Evolutionary conservation across 1,140 invertebrate genomes (phyloP).

Genomic region (Aphaenogaster floridana): DNA sequence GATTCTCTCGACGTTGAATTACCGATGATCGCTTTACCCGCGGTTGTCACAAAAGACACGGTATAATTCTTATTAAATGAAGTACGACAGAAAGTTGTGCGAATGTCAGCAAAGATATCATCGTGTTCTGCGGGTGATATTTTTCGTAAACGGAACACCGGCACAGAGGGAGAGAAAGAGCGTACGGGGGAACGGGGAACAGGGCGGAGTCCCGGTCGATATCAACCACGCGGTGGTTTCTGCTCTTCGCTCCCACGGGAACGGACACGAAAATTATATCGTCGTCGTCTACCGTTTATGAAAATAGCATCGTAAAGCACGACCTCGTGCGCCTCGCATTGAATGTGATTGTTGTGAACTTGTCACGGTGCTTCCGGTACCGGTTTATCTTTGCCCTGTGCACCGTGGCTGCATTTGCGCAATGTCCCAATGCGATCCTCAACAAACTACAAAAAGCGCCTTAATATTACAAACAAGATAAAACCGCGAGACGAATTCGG

Average conservation of each 20-base stretch:
- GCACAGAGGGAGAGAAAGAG: background rate
- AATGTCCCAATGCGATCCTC: slow-evolving; percentile 19
- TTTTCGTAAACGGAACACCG: slow-evolving; percentile 55
- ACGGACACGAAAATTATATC: slow-evolving; percentile 75
- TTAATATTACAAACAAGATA: slow-evolving; percentile 34
- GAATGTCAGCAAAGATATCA: slow-evolving; percentile 17
- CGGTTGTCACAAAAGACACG: background rate
- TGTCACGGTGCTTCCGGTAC: slow-evolving; percentile 22
- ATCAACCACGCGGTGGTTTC: slow-evolving; percentile 72
- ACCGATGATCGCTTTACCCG: background rate
- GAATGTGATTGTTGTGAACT: slow-evolving; percentile 31
- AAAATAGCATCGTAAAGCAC: slow-evolving; percentile 70
- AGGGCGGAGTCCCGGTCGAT: slow-evolving; percentile 78
- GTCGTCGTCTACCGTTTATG: slow-evolving; percentile 62
- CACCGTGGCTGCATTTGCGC: background rate
- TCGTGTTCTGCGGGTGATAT: slow-evolving; percentile 31
- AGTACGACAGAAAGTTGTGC: background rate
- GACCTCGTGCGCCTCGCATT: slow-evolving; percentile 20
- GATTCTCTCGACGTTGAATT: background rate
- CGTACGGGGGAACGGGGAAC: slow-evolving; percentile 65
- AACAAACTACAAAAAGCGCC: slow-evolving; percentile 21
- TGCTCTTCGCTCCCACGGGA: slow-evolving; percentile 68
- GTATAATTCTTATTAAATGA: slow-evolving; percentile 18
- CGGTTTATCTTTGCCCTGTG: background rate
- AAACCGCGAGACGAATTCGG: slow-evolving; percentile 23